Evolutionary conservation across 2,797 vertebrate species (phyloP).

Genomic region (Yasuhikotakia modesta): DNA sequence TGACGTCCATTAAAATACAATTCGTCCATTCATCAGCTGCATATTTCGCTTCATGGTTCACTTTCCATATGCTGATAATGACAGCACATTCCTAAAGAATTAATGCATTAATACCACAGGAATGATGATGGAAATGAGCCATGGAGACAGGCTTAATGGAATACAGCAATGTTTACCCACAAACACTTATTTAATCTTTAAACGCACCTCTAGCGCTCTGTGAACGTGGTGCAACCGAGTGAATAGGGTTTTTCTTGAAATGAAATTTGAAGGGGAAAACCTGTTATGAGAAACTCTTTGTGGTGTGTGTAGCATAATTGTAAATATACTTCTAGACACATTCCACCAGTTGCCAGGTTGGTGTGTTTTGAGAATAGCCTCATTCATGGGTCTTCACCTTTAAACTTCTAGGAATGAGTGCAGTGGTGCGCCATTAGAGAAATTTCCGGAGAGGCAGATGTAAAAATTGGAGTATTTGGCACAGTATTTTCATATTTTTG

Average conservation of each 20-base stretch:
- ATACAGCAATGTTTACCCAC: constrained; percentile 55
- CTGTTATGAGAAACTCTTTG: not conserved
- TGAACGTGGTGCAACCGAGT: not conserved
- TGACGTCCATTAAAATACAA: constrained; percentile 63
- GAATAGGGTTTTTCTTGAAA: not conserved
- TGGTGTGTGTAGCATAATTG: not conserved
- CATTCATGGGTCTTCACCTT: not conserved
- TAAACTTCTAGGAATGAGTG: not conserved
- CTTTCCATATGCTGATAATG: constrained; percentile 47
- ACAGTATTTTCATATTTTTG: too few species aligned
- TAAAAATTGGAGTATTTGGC: too few species aligned
- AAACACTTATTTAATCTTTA: constrained; percentile 47
- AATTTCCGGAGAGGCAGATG: not conserved
- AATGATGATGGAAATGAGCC: constrained; percentile 55
- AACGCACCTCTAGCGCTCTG: constrained; percentile 34
- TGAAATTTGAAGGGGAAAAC: not conserved
- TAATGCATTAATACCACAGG: constrained; percentile 54
- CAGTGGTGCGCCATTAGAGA: not conserved
- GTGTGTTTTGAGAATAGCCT: not conserved
- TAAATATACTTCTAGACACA: not conserved
- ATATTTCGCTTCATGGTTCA: constrained; percentile 28
- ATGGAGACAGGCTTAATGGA: constrained; percentile 54
- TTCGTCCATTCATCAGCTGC: constrained; percentile 59
- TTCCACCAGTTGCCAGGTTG: not conserved
- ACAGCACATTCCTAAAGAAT: constrained; percentile 58